A percentile compares a stretch with the other conserved stretches of the same genome.
phyloP scores from a whole-genome alignment of 2,888 invertebrate genomes.

The Brachyptera putata region DNA sequence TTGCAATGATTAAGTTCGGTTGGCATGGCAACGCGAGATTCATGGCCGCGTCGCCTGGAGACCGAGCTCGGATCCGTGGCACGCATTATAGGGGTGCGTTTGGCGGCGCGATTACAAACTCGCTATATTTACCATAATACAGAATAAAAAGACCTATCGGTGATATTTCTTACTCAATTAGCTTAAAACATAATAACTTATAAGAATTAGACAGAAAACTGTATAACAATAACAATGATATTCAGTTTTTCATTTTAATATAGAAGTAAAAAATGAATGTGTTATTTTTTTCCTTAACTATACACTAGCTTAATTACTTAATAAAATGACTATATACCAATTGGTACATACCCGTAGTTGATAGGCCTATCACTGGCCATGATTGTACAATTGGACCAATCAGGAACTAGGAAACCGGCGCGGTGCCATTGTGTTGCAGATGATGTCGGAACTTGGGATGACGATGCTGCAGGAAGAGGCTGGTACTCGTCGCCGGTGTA shows the following conservation, averaged over 20 bases:
- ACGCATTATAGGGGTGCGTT: too few species aligned
- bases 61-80: too few species aligned
- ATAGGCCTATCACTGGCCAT: conserved; percentile 18
- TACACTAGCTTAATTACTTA: too few species aligned
- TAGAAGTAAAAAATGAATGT: not conserved
- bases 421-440: conserved; percentile 23
- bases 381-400: conserved; percentile 15
- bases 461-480: conserved; percentile 49
- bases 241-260: not conserved
- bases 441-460: conserved; percentile 34
- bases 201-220: not conserved
- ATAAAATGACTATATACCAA: conserved; percentile 30
- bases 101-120: too few species aligned
- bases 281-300: conserved; percentile 8
- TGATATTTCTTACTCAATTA: conserved; percentile 2
- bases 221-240: not conserved
- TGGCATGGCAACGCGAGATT: not conserved
- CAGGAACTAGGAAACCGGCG: conserved; percentile 27
- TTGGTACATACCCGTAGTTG: conserved; percentile 33
- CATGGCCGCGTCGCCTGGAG: too few species aligned
- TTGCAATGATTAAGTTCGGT: too few species aligned
- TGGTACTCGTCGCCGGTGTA: conserved; percentile 48
- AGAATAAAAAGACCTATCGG: not conserved
- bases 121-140: too few species aligned
- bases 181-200: not conserved